A percentile compares a stretch with the other conserved stretches of the same genome.
Evolutionary conservation across 1,140 invertebrate genomes (phyloP).

Genomic region (Ostrea edulis): DNA sequence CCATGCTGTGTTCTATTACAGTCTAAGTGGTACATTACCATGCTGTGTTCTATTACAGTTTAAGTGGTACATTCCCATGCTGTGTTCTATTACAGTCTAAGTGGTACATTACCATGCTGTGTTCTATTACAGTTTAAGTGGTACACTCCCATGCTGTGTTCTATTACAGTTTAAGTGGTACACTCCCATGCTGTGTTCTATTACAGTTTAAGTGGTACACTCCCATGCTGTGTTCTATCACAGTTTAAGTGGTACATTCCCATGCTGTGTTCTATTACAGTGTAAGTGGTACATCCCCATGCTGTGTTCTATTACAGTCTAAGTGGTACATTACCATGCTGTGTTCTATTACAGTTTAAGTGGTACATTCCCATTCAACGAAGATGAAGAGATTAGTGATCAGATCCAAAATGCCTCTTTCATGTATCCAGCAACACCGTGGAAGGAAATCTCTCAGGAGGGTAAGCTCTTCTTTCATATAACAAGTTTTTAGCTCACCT

Average conservation of each 20-base stretch:
- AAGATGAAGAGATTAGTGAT: constrained; percentile 99
- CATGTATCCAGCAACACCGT: constrained; percentile 99
- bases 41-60: constrained; percentile 83
- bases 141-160: no score
- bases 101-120: no score
- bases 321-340: constrained; percentile 92
- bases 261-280: constrained; percentile 85
- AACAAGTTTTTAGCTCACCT: not conserved
- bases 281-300: constrained; percentile 98
- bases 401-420: constrained; percentile 99
- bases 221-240: constrained; percentile 74
- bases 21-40: constrained; percentile 97
- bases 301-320: constrained; percentile 83
- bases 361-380: constrained; percentile 99
- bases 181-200: no score
- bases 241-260: constrained; percentile 97
- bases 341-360: constrained; percentile 86
- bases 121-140: no score
- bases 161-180: no score
- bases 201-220: no score
- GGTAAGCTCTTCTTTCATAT: constrained; percentile 82
- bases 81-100: no score
- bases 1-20: constrained; percentile 80
- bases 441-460: constrained; percentile 98
- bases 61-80: constrained; percentile 99